Evolutionary conservation across 2,888 invertebrate genomes (phyloP).

Genomic region (Heliconius ismenius): DNA sequence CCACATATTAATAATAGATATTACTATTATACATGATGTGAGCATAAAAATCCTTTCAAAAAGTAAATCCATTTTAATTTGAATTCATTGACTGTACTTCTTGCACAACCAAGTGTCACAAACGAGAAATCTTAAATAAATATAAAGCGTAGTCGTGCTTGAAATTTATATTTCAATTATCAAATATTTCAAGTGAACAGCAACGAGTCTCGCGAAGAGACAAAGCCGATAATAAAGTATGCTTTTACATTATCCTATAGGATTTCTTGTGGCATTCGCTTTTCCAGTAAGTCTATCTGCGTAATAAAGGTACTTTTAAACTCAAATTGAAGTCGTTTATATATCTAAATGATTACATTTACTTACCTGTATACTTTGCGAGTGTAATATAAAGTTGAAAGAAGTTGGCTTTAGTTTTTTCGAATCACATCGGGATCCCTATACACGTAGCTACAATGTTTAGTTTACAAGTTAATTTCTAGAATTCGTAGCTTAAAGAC

Average conservation of each 20-base stretch:
- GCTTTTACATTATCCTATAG: slow-evolving; percentile 25
- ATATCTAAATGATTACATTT: slow-evolving; percentile 1
- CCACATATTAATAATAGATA: no score
- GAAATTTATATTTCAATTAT: slow-evolving; percentile 31
- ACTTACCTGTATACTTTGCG: background rate
- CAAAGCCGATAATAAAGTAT: slow-evolving; percentile 29
- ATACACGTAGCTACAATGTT: background rate
- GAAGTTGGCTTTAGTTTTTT: background rate
- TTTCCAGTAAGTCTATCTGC: slow-evolving; percentile 22
- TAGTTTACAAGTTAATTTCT: background rate
- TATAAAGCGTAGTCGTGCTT: slow-evolving; percentile 16
- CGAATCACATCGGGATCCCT: background rate
- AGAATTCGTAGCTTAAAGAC: background rate
- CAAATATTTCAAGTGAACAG: slow-evolving; percentile 29
- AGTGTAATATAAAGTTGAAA: background rate
- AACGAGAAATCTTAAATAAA: slow-evolving; percentile 13
- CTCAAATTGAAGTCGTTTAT: slow-evolving; percentile 13
- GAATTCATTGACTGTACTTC: background rate
- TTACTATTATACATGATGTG: no score
- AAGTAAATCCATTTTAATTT: background rate
- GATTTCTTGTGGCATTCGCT: slow-evolving; percentile 29
- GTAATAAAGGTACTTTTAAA: slow-evolving; percentile 22
- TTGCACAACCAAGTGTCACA: background rate
- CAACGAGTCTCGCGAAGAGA: slow-evolving; percentile 18
- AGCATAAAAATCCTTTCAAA: background rate